Evolutionary conservation across 2,888 invertebrate genomes (phyloP), one percentile per base, ranked within the genome.

Genomic region (Thera britannica): DNA sequence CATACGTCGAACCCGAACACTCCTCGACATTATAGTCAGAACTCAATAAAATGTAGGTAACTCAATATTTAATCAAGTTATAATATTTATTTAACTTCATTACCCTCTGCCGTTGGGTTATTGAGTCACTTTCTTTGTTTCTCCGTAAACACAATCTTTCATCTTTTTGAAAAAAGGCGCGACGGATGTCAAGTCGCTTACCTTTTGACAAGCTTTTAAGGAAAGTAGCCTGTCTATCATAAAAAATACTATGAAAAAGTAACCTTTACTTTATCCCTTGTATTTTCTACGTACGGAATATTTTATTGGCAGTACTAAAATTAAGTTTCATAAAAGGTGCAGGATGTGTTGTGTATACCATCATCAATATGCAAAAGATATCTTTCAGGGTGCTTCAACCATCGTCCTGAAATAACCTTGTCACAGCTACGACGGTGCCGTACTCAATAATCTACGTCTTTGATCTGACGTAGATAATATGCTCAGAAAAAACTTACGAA

Each of bases 151-250:
- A 9, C 2, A 46, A 9, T 9, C 1, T 46, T 46, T 51, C 12
- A 9, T 34, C 34, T 52, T 9, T 34, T 34, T 34, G 9, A 34
- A 52, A 52, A 34, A 23, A 34, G 52, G 34, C 52, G 9, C 34
- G 34, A 52, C 34, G 51, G 51, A 51, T 51, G 51, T 12, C 51
- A 51, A 51, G 51, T 12, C 51, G 23, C 12, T 12, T 23, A 12
- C 51, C 46, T 12, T 23, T 51, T 52, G 52, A 52, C 52, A 34
- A 52, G 51, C 52, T 34, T 52, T 52, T 52, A 34, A 34, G 8
- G 8, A 9, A 52, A 52, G 34, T 52, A 34, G 9, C 52, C 34
- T 52, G 52, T 9, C 52, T 23, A 46, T 51, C 12, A 12, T 23
- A 12, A 51, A 51, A 49, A 23, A 23, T 2, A 23, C 51, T 51